These are phyloP conservation scores for Chelmon rostratus DNA, from an alignment of 2,797 vertebrate genomes.

Conservation along the genomic window DNA sequence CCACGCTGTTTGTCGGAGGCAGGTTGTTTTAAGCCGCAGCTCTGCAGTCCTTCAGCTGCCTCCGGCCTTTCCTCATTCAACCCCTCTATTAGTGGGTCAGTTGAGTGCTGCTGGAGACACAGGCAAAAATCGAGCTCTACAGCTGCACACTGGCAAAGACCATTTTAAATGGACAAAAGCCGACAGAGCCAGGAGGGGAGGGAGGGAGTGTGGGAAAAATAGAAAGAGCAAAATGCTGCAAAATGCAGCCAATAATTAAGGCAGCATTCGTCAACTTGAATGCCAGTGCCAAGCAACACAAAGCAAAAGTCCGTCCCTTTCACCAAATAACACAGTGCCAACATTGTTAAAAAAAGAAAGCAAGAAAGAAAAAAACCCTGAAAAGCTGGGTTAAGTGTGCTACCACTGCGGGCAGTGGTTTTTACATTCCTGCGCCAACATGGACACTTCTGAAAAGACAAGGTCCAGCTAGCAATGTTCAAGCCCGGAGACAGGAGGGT, in stretches of 20 bases:
- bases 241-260: conserved; percentile 65
- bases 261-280: conserved; percentile 61
- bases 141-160: conserved; percentile 53
- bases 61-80: conserved; percentile 58
- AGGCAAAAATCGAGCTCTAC: conserved; percentile 38
- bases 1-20: conserved; percentile 33
- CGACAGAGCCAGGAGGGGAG: conserved; percentile 3
- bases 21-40: conserved; percentile 59
- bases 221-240: conserved; percentile 47
- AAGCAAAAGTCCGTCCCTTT: conserved; percentile 46
- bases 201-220: conserved; percentile 42
- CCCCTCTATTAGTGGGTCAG: conserved; percentile 69
- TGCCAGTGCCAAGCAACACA: conserved; percentile 45
- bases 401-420: neutral
- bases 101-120: conserved; percentile 59
- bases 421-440: conserved; percentile 26
- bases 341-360: conserved; percentile 18
- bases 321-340: conserved; percentile 28
- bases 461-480: neutral
- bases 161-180: conserved; percentile 63
- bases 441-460: neutral
- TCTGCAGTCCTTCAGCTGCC: conserved; percentile 62
- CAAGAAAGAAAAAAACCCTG: neutral
- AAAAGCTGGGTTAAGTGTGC: conserved; percentile 33
- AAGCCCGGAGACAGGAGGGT: conserved; percentile 6